phyloP scores from a whole-genome alignment of 2,888 invertebrate species.

The Serripes groenlandicus region DNA sequence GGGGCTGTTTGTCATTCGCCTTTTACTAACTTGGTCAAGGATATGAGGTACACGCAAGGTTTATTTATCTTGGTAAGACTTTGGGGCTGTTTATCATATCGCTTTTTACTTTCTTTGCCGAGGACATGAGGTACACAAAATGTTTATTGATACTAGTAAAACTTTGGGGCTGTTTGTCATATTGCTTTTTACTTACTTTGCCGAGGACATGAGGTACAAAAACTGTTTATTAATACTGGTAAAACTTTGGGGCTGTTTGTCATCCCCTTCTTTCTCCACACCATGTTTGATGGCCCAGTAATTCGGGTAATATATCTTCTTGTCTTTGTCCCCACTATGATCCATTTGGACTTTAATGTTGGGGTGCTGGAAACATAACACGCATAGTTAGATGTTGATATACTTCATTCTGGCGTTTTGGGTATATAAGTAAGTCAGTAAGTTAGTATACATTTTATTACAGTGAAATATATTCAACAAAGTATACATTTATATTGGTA shows the following conservation, averaged over 20 bases:
- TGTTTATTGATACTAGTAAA: slow-evolving; percentile 66
- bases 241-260: slow-evolving; percentile 21
- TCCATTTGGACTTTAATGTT: slow-evolving; percentile 66
- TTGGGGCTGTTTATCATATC: no score
- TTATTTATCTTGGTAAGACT: no score
- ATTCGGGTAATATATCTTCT: slow-evolving; percentile 65
- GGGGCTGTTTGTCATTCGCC: no score
- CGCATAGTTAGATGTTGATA: neutral
- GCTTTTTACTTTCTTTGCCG: no score
- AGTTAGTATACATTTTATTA: no score
- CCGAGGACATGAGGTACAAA: slow-evolving; percentile 53
- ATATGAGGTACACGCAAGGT: no score
- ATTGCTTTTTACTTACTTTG: no score
- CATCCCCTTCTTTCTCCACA: slow-evolving; percentile 37
- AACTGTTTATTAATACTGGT: slow-evolving; percentile 65
- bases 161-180: slow-evolving; percentile 4
- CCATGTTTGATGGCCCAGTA: slow-evolving; percentile 47
- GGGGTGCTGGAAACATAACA: slow-evolving; percentile 49
- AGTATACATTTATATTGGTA: no score
- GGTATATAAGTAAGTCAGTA: no score
- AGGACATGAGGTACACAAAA: slow-evolving; percentile 59
- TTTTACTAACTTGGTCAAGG: no score
- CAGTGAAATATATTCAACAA: no score
- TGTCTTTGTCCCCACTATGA: slow-evolving; percentile 31
- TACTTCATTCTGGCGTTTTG: neutral